Percentiles rank a stretch among this genome's conserved stretches.
phyloP scores from a whole-genome alignment of 1,140 invertebrate genomes.

The Sminthurides bifidus region DNA sequence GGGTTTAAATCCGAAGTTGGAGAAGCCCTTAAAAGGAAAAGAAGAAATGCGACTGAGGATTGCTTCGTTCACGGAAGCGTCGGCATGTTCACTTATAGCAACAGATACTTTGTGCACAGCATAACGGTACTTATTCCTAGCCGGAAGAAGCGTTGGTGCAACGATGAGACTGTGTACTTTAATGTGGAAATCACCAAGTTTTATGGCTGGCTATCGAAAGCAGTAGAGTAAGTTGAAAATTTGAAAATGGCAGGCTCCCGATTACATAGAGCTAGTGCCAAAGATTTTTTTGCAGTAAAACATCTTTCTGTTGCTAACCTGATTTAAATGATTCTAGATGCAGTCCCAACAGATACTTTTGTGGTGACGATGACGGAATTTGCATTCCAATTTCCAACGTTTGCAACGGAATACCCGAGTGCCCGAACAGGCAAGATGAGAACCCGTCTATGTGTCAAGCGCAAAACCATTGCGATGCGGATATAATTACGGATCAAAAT shows the following conservation, averaged over 20 bases:
- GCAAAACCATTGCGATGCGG: constrained; percentile 2
- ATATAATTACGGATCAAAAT: too few relatives aligned
- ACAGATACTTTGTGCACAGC: background rate
- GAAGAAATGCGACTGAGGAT: too few relatives aligned
- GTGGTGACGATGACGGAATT: background rate
- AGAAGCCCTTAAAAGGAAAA: too few relatives aligned
- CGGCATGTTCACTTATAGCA: background rate
- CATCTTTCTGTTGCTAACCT: too few relatives aligned
- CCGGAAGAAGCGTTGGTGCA: background rate
- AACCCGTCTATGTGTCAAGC: constrained; percentile 9
- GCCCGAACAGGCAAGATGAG: constrained; percentile 4
- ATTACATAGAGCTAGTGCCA: too few relatives aligned
- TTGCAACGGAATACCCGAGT: constrained; percentile 4
- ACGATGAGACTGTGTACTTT: background rate
- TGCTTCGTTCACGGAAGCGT: too few relatives aligned
- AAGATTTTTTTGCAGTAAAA: too few relatives aligned
- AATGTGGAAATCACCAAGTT: background rate
- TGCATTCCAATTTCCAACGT: constrained; percentile 2
- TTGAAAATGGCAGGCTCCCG: too few relatives aligned
- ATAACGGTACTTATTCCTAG: background rate
- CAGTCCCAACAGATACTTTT: background rate
- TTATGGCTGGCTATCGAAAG: constrained; percentile 3
- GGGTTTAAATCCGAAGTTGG: too few relatives aligned
- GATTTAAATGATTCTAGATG: too few relatives aligned
- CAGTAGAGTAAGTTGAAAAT: too few relatives aligned